Conservation (phyloP, 1,140 invertebrate genomes). For the Cotesia vestalis region DNA sequence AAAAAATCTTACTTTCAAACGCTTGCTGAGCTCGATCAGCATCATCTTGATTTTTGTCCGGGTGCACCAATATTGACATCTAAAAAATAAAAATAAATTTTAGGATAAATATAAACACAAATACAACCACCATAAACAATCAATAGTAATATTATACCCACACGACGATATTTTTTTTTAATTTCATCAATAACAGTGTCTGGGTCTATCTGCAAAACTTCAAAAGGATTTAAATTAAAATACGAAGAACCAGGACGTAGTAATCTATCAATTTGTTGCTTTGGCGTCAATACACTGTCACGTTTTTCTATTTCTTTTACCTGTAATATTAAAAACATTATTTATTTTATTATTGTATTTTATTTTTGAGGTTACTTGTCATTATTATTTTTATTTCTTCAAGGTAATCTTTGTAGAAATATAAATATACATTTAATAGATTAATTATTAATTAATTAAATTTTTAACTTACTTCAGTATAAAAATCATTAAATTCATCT, state of each 20-base stretch:
- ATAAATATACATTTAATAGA: too few relatives aligned
- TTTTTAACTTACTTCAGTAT: constrained; percentile 69
- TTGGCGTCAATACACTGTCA: constrained; percentile 89
- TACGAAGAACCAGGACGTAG: constrained; percentile 93
- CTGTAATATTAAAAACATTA: constrained; percentile 63
- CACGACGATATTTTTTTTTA: constrained; percentile 94
- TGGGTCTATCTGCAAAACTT: constrained; percentile 94
- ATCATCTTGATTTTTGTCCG: constrained; percentile 98
- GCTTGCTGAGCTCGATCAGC: constrained; percentile 91
- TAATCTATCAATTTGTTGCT: constrained; percentile 94
- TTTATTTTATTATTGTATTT: not conserved
- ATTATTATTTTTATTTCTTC: too few relatives aligned
- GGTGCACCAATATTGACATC: constrained; percentile 97
- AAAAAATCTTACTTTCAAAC: constrained; percentile 77
- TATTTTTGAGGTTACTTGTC: too few relatives aligned
- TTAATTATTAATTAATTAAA: not conserved
- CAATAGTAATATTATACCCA: constrained; percentile 52
- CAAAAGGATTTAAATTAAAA: constrained; percentile 96
- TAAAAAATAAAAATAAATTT: constrained; percentile 49
- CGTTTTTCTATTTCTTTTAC: constrained; percentile 95
- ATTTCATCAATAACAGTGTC: constrained; percentile 88
- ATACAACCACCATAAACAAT: too few relatives aligned
- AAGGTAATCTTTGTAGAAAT: too few relatives aligned
- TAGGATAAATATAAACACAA: too few relatives aligned
- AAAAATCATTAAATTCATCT: constrained; percentile 74